Evolutionary conservation across 2,113 vertebrate species (phyloP).

Genomic region (Rhinolophus ferrumequinum): DNA sequence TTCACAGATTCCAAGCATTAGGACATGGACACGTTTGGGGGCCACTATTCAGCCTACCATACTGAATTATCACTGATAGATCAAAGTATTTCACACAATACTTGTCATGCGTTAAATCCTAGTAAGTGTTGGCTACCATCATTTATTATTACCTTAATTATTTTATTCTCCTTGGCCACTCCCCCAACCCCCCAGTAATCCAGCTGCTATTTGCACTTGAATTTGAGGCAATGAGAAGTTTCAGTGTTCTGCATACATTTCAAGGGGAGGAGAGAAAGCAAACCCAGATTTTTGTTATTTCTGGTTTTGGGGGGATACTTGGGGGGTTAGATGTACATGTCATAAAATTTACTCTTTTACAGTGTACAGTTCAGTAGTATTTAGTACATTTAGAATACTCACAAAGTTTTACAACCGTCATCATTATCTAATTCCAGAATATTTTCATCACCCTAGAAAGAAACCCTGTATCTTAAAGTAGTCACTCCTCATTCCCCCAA

Average conservation of each 20-base stretch:
- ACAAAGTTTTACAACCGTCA: neutral
- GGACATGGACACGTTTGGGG: neutral
- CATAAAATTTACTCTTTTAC: neutral
- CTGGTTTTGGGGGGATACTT: too few species aligned
- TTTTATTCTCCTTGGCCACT: neutral
- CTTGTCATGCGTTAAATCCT: neutral
- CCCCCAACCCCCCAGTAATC: neutral
- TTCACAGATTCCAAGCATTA: neutral
- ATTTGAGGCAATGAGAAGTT: conserved; percentile 37
- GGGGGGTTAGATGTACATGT: neutral
- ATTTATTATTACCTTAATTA: neutral
- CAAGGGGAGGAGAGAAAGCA: neutral
- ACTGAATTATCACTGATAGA: neutral
- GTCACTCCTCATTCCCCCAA: neutral
- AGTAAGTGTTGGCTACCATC: neutral
- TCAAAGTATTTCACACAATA: neutral
- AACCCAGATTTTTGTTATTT: neutral
- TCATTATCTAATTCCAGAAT: neutral
- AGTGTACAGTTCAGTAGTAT: neutral
- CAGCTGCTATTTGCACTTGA: neutral
- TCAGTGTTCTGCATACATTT: neutral
- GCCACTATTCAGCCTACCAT: neutral
- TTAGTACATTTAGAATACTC: neutral
- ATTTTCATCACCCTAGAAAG: neutral
- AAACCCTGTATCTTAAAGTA: neutral